Evolutionary conservation across 2,888 invertebrate species (phyloP).

Genomic region (Epinotia nisella): DNA sequence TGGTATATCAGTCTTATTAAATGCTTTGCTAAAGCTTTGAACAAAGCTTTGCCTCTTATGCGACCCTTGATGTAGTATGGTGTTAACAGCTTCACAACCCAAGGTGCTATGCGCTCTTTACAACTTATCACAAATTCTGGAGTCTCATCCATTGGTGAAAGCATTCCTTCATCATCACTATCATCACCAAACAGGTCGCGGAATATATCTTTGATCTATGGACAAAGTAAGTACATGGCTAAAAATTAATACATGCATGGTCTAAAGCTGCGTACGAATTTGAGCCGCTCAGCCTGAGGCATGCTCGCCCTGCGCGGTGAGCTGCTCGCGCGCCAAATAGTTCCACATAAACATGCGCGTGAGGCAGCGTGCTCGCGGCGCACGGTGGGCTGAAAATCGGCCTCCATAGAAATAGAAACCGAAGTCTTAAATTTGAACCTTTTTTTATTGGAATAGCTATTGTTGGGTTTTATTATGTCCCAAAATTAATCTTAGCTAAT

Average conservation of each 20-base stretch:
- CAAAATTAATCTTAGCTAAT: too few species aligned
- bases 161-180: slow-evolving; percentile 79
- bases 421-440: too few species aligned
- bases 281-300: too few species aligned
- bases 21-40: slow-evolving; percentile 86
- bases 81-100: slow-evolving; percentile 86
- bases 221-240: slow-evolving; percentile 43
- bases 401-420: too few species aligned
- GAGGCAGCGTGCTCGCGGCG: too few species aligned
- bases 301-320: too few species aligned
- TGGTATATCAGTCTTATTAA: slow-evolving; percentile 85
- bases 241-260: not conserved
- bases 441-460: too few species aligned
- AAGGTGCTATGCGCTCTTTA: slow-evolving; percentile 85
- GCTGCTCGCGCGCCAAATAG: too few species aligned
- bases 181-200: slow-evolving; percentile 80
- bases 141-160: slow-evolving; percentile 82
- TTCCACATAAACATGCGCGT: too few species aligned
- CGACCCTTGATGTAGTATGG: slow-evolving; percentile 86
- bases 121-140: slow-evolving; percentile 81
- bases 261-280: too few species aligned
- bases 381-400: too few species aligned
- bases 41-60: slow-evolving; percentile 85
- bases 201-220: slow-evolving; percentile 76
- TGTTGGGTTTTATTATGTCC: too few species aligned